Conservation (phyloP, 2,113 vertebrate genomes). For the Perca schrenkii region DNA sequence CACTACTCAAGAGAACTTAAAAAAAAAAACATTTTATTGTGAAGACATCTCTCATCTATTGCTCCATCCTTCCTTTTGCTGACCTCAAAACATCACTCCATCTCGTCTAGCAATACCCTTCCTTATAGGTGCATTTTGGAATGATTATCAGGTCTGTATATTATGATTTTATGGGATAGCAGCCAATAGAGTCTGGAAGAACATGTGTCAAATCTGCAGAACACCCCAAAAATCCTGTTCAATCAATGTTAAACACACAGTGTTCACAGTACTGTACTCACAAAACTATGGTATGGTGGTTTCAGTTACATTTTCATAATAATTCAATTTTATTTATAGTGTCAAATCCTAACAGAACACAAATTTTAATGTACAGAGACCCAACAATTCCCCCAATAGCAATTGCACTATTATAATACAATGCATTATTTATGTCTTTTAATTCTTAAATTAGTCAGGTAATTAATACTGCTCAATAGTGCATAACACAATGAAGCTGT, state of each 20-base stretch:
- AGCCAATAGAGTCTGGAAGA: neutral
- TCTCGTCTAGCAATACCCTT: no score
- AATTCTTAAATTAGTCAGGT: slow-evolving; percentile 1
- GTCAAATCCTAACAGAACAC: no score
- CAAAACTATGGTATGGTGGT: neutral
- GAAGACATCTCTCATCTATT: neutral
- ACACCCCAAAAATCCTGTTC: neutral
- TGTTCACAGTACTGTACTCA: neutral
- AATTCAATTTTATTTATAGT: neutral
- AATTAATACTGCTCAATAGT: neutral
- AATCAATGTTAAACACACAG: neutral
- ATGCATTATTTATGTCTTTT: neutral
- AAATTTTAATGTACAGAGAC: no score
- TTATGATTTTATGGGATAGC: neutral
- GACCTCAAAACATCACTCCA: neutral
- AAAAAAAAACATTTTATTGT: slow-evolving; percentile 7
- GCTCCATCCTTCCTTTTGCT: neutral
- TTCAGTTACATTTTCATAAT: neutral
- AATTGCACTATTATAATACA: no score
- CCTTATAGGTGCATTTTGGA: neutral
- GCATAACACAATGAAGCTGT: neutral
- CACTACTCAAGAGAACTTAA: neutral
- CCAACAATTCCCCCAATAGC: no score
- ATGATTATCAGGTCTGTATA: slow-evolving; percentile 2
- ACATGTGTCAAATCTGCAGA: neutral